Evolutionary conservation across 2,113 vertebrate species (phyloP).

Genomic region (Hoplias malabaricus): DNA sequence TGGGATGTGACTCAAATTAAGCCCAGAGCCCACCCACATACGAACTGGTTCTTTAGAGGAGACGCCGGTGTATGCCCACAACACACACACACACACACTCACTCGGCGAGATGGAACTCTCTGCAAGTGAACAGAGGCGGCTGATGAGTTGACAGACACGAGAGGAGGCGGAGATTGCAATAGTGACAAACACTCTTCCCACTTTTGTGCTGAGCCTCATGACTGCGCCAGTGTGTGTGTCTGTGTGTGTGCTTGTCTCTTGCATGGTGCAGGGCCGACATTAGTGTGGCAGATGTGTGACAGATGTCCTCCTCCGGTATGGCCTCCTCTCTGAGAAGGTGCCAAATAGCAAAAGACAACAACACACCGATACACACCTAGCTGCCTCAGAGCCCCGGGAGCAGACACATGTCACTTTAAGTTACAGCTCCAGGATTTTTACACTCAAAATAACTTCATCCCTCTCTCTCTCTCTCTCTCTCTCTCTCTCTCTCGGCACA

Average conservation of each 20-base stretch:
- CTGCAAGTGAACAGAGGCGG: constrained; percentile 1
- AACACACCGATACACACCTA: background rate
- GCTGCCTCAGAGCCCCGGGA: background rate
- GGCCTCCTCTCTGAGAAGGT: constrained; percentile 20
- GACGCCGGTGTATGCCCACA: background rate
- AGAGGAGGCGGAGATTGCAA: background rate
- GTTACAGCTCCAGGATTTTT: constrained; percentile 39
- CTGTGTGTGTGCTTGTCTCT: constrained; percentile 8
- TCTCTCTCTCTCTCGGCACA: constrained; percentile 25
- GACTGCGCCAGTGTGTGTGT: background rate
- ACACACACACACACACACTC: constrained; percentile 6
- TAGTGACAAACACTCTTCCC: background rate
- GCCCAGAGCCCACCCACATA: background rate
- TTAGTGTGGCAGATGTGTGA: constrained; percentile 40
- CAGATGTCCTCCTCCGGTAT: constrained; percentile 35
- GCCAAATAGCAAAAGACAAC: constrained; percentile 20
- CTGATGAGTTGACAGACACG: constrained; percentile 5
- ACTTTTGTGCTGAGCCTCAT: background rate
- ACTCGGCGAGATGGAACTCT: background rate
- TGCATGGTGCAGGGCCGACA: constrained; percentile 13
- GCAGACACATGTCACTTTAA: constrained; percentile 42
- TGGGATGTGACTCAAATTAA: background rate
- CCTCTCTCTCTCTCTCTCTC: constrained; percentile 22
- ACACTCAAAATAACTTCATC: constrained; percentile 37
- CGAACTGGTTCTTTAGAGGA: background rate